Conservation (phyloP, 2,797 vertebrate genomes). For the Parotocinclus haroldoi region DNA sequence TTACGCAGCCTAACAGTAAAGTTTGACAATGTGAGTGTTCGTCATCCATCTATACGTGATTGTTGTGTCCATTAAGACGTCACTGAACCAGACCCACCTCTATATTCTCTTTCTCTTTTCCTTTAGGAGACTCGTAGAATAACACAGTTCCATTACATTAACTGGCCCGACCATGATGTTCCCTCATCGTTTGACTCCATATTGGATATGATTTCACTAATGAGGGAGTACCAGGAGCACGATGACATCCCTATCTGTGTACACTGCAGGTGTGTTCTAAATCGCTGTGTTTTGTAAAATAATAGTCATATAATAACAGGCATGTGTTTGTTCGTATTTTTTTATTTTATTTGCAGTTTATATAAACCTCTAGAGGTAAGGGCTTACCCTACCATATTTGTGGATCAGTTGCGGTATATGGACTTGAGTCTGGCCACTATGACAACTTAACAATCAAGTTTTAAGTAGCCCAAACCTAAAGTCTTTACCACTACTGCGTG, state of each 20-base stretch:
- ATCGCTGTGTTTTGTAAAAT: background rate
- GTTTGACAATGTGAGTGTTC: slow-evolving; percentile 83
- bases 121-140: slow-evolving; percentile 85
- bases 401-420: too few relatives aligned
- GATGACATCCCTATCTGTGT: slow-evolving; percentile 92
- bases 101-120: slow-evolving; percentile 12
- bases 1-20: slow-evolving; percentile 86
- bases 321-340: too few relatives aligned
- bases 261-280: slow-evolving; percentile 78
- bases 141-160: slow-evolving; percentile 96
- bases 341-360: too few relatives aligned
- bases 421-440: too few relatives aligned
- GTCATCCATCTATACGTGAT: background rate
- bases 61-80: background rate
- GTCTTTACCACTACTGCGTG: too few relatives aligned
- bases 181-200: slow-evolving; percentile 98
- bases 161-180: slow-evolving; percentile 98
- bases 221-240: slow-evolving; percentile 92
- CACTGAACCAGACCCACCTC: background rate
- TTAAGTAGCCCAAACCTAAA: too few relatives aligned
- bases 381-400: too few relatives aligned
- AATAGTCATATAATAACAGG: too few relatives aligned
- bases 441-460: too few relatives aligned
- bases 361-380: too few relatives aligned
- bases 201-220: slow-evolving; percentile 95